phyloP scores from a whole-genome alignment of 2,888 invertebrate genomes.

The Catocala nupta region DNA sequence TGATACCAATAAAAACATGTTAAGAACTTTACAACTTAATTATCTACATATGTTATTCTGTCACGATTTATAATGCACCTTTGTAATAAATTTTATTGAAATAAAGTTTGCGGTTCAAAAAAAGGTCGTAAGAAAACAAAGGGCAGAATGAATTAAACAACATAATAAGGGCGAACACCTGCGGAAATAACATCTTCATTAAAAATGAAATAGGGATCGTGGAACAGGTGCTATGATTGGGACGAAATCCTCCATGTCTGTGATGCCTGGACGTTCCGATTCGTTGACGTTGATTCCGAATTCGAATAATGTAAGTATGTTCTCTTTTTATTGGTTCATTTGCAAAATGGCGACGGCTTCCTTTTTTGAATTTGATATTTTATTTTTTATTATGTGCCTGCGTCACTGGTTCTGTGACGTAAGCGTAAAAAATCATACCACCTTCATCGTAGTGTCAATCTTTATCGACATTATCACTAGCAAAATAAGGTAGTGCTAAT shows the following conservation, averaged over 20 bases:
- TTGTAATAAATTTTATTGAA: slow-evolving; percentile 80
- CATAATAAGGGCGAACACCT: slow-evolving; percentile 82
- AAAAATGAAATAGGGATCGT: slow-evolving; percentile 70
- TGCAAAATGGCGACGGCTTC: background rate
- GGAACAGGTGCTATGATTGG: slow-evolving; percentile 77
- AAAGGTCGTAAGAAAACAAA: slow-evolving; percentile 82
- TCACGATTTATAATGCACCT: slow-evolving; percentile 83
- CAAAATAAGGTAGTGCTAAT: too few species aligned
- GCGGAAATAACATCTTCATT: slow-evolving; percentile 84
- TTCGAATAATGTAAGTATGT: slow-evolving; percentile 10
- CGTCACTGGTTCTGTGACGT: too few species aligned
- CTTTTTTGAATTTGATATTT: background rate
- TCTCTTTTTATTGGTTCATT: slow-evolving; percentile 10
- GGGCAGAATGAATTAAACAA: slow-evolving; percentile 84
- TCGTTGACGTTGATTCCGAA: slow-evolving; percentile 20
- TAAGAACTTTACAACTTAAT: slow-evolving; percentile 83
- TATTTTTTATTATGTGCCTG: too few species aligned
- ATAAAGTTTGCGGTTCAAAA: slow-evolving; percentile 76
- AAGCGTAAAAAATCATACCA: too few species aligned
- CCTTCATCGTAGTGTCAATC: too few species aligned
- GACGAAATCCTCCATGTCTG: slow-evolving; percentile 57
- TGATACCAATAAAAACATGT: slow-evolving; percentile 73
- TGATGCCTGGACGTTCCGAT: slow-evolving; percentile 13
- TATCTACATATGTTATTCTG: slow-evolving; percentile 83
- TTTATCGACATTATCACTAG: too few species aligned